Base-by-base conservation (phyloP, 1,140 invertebrate species). In the Cecropterus lyciades region DNA sequence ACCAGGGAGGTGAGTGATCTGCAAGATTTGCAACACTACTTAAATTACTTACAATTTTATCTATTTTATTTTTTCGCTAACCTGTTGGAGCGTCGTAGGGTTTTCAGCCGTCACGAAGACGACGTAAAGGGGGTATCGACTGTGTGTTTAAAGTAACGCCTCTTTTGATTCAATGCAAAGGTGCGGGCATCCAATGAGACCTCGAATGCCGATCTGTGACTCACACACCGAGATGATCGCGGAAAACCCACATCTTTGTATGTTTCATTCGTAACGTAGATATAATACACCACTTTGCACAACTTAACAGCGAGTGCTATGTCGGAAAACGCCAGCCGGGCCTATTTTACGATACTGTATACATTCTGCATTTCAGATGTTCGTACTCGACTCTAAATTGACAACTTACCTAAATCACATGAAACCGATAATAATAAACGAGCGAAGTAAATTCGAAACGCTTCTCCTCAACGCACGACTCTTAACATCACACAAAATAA, bases 1-100 rank as follows among this genome's bases (percentile, higher is more conserved):
- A 99, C 95, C 98, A 99, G 96, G 98, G 98, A 97, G 98, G 98
- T 99, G 96, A 98, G 96, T 97, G 93, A 93, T 92, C 89, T 87
- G 82, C 86, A 87, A 85, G 84, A 78, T 82, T 91, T 90, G 81
- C 82, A 91, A 90, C 89, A 92, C 89, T 92, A 53, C 60, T 53
- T 63, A 90, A 89, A 86, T 89, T 87, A 89, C 87, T 91, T 91
- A 88, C 85, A 89, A 80, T 86, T 91, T 91, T 89, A 81, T 87
- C 79, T 90, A 82, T 87, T 89, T 87, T 91, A 85, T 80, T 89
- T 88, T 89, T 87, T 88, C 79, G 84, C 83, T 91, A 87, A 89
- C 81, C 87, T 87, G 76, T 90, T 86, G 75, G 78, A 89, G 80
- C 83, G 76, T 82, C 81, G 73, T 87, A 89, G 87, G 87, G 84